Base-by-base conservation (phyloP, 2,797 vertebrate species). In the Gallinago stenura region DNA sequence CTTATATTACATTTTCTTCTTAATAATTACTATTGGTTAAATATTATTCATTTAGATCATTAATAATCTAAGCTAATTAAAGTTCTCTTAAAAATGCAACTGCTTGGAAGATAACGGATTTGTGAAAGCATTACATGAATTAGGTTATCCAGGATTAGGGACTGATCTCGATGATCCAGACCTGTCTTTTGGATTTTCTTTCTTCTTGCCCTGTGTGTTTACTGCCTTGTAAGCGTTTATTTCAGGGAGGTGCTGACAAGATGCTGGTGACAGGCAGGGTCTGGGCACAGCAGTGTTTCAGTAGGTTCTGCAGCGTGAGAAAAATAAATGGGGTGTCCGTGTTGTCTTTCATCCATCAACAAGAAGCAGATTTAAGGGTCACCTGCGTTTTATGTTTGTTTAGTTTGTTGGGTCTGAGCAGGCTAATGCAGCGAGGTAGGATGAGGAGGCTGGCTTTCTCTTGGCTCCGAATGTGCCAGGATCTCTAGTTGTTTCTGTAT, bases 211-310 rank as follows among this genome's bases (percentile, higher is more conserved):
- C 35, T 21, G 35, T 15, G 19, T 35, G 24, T 72, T 69, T 56
- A 11, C 21, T 33, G 6, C 65, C 17, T 28, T 35, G 31, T 68
- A 15, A 58, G 35, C 41, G 5, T 7, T 24, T 26, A 3, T 56
- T 45, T 4, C 10, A 17, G 46, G 75, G 46, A 39, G 37, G 12
- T 61, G 56, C 56, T 56, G 78, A 5, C 30, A 4, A 12, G 31
- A 33, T 3, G 11, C 35, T 50, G 2, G 0, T 30, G 28, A 25
- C 0, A 0, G 51, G n/a, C 57, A 86, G 66, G 15, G 8, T 50
- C 70, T 60, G 70, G n/a, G 19, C 39, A 41, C 12, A 8, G 51
- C 41, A 58, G 17, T 6, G 18, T 46, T 82, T 54, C 50, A 12
- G 57, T 28, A 25, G 45, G 45, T 65, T 76, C 66, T 73, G 37